Evolutionary conservation across 2,797 vertebrate genomes (phyloP), one percentile per base, ranked within the genome.

Genomic region (Astyanax mexicanus): DNA sequence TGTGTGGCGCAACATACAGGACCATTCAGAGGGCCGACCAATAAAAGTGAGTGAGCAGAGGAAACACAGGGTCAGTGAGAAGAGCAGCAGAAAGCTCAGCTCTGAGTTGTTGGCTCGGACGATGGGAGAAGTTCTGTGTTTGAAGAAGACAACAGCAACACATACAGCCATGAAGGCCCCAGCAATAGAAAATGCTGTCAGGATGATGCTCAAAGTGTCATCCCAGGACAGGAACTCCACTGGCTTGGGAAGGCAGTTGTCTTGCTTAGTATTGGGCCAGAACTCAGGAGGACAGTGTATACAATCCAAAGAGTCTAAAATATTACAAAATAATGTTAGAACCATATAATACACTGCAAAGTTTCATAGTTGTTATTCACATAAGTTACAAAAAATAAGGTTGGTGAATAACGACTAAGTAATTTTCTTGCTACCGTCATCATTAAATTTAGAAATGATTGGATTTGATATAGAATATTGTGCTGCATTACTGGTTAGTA

Each of bases 11-110:
- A 91, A 80, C 85, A 89, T 88, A 82, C 89, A 90, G 75, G 89
- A 89, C 88, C 86, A 89, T 1, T 84, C 83, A 68, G 89, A 86
- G 47, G 90, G 89, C 3, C 25, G 75, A 35, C 89, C 89, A 51
- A 92, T 90, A 76, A 90, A 90, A 25, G 86, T 71, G 45, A 91
- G 47, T 69, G 90, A 86, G 74, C 91, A 90, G 40, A 92, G 83
- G 64, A 92, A 92, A 81, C 90, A 92, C 5, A 92, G 70, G 79
- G 86, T 79, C 47, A 92, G 67, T 17, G 90, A 90, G 62, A 91
- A 83, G 12, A 90, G 86, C 72, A 90, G n/a, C n/a, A n/a, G n/a
- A n/a, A n/a, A n/a, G n/a, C n/a, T n/a, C n/a, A 90, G 52, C 88
- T 89, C 65, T 90, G 82, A 21, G 21, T 23, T n/a, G n/a, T n/a